phyloP scores from a whole-genome alignment of 2,797 vertebrate species.

The Neomorphus geoffroyi region DNA sequence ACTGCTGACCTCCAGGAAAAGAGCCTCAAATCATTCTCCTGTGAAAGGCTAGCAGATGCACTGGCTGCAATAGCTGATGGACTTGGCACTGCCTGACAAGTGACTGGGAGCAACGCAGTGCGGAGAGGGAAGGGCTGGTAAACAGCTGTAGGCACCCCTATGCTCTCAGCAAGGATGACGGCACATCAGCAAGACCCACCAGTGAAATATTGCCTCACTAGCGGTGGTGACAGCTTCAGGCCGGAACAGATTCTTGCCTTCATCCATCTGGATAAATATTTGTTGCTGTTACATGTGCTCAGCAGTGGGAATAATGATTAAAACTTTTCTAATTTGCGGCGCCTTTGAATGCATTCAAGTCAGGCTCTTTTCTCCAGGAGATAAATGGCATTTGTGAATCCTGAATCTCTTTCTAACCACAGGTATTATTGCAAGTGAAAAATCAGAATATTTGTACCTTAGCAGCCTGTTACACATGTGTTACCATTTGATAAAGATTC shows the following conservation, averaged over 20 bases:
- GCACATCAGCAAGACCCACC: constrained; percentile 25
- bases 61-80: not conserved
- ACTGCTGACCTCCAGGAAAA: constrained; percentile 31
- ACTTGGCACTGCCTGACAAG: constrained; percentile 44
- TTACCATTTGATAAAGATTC: not conserved
- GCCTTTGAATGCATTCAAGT: not conserved
- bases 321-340: not conserved
- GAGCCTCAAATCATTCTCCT: not conserved
- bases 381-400: not conserved
- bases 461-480: not conserved
- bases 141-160: constrained; percentile 14
- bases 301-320: not conserved
- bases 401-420: not conserved
- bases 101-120: constrained; percentile 10
- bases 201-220: constrained; percentile 23
- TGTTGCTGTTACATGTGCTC: constrained; percentile 29
- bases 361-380: not conserved
- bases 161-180: constrained; percentile 10
- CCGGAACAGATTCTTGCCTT: not conserved
- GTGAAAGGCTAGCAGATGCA: constrained; percentile 37
- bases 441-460: not conserved
- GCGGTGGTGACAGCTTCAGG: constrained; percentile 45
- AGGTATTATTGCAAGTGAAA: not conserved
- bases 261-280: constrained; percentile 47
- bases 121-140: not conserved